A percentile compares a stretch with the other conserved stretches of the same genome.
Conservation (phyloP, 2,113 vertebrate genomes). For the Benitochromis conjunctus region DNA sequence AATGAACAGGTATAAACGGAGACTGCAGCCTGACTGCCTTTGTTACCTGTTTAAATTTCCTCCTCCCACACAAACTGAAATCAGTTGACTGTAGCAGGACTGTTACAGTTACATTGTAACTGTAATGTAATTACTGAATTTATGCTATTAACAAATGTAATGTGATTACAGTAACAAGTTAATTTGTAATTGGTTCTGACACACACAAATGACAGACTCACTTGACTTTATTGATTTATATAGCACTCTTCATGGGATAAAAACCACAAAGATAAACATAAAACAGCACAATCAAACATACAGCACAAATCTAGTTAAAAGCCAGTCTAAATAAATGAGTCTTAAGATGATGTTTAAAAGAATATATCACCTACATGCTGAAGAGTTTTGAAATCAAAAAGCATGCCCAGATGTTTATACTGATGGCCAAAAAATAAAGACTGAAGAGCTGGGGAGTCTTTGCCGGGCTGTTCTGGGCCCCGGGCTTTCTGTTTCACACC, state of each 20-base stretch:
- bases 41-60: neutral
- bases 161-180: neutral
- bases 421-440: neutral
- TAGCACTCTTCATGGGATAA: too few relatives aligned
- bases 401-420: neutral
- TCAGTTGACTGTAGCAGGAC: neutral
- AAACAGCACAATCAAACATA: too few relatives aligned
- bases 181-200: neutral
- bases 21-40: neutral
- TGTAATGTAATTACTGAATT: neutral
- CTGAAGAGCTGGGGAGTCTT: neutral
- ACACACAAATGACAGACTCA: too few relatives aligned
- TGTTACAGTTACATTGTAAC: neutral
- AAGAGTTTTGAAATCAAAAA: neutral
- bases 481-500: neutral
- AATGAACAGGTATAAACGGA: neutral
- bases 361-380: neutral
- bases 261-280: too few relatives aligned
- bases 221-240: too few relatives aligned
- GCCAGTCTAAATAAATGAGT: too few relatives aligned
- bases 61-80: neutral
- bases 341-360: too few relatives aligned
- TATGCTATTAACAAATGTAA: neutral
- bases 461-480: neutral
- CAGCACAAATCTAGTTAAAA: too few relatives aligned